A percentile compares a stretch with the other conserved stretches of the same genome.
These are phyloP conservation scores for Lysandra bellargus DNA, from an alignment of 2,888 invertebrate species.

Conservation along the genomic window DNA sequence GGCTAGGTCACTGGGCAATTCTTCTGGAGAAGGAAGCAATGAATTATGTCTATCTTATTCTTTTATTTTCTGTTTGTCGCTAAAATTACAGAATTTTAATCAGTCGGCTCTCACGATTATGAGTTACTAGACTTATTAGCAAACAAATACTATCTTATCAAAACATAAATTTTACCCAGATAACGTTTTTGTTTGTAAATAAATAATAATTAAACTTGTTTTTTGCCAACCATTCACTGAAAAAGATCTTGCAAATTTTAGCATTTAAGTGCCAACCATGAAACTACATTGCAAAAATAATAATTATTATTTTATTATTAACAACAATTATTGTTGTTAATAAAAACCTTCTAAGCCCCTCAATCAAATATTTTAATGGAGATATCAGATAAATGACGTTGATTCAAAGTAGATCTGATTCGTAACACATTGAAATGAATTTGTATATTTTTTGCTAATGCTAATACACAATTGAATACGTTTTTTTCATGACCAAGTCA, in stretches of 20 bases:
- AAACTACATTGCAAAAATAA: no score
- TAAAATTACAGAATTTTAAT: neutral
- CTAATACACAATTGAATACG: slow-evolving; percentile 19
- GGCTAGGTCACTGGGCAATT: no score
- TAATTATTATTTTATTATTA: no score
- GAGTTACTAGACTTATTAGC: neutral
- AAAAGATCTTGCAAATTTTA: no score
- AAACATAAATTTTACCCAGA: neutral
- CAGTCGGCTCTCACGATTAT: neutral
- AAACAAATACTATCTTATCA: neutral
- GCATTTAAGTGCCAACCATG: no score
- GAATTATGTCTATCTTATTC: no score
- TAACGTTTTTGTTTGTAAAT: neutral
- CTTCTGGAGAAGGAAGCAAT: no score
- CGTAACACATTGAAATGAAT: neutral
- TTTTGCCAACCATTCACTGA: no score
- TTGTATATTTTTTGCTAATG: slow-evolving; percentile 5
- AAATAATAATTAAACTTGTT: neutral
- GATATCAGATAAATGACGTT: neutral
- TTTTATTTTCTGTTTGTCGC: neutral
- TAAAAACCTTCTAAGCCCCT: neutral
- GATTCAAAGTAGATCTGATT: neutral
- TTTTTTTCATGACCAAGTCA: slow-evolving; percentile 25
- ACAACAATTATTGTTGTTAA: no score
- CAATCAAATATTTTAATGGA: neutral